These are phyloP conservation scores for Orthochromis malagaraziensis DNA, from an alignment of 2,113 vertebrate species.

Conservation along the genomic window DNA sequence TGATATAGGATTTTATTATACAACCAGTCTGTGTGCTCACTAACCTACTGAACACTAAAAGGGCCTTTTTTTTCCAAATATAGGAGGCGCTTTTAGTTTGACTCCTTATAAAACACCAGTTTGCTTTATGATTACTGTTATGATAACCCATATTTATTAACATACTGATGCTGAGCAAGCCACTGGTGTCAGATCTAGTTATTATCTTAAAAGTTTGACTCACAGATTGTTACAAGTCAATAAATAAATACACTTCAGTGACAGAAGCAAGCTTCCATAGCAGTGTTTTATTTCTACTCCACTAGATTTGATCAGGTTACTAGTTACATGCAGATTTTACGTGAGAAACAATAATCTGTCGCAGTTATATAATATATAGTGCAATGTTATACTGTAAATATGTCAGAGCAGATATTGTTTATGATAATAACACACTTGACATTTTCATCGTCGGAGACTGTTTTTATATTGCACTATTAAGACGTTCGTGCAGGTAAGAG, in stretches of 20 bases:
- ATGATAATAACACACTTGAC: neutral
- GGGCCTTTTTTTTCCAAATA: neutral
- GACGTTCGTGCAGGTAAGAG: neutral
- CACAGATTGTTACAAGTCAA: neutral
- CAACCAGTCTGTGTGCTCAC: neutral
- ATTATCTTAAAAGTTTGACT: neutral
- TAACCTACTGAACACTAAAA: neutral
- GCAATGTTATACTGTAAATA: neutral
- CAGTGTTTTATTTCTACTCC: neutral
- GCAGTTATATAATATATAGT: neutral
- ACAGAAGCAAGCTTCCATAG: neutral
- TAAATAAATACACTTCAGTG: neutral
- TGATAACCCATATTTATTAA: neutral
- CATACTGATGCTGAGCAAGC: neutral
- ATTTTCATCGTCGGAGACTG: neutral
- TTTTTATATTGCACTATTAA: neutral
- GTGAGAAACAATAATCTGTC: neutral
- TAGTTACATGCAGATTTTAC: neutral
- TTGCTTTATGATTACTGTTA: neutral
- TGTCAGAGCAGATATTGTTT: neutral
- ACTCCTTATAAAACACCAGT: neutral
- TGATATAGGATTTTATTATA: neutral
- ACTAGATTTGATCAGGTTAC: neutral
- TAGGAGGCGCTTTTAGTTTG: neutral
- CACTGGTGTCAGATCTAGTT: neutral